Conservation (phyloP, 2,113 vertebrate species). For the Oryzias javanicus region DNA sequence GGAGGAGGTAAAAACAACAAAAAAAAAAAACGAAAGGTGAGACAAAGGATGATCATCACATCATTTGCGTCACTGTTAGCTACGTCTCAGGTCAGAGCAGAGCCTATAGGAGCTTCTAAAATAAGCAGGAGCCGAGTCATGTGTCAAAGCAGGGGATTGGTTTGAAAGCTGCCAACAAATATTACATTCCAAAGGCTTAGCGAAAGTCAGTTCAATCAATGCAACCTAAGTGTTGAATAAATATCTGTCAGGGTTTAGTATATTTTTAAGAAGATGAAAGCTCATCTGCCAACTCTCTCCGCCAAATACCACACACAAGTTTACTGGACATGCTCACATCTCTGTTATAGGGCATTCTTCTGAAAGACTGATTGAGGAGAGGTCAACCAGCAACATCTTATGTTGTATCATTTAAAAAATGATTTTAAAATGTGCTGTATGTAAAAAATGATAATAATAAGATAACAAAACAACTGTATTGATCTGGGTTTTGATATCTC, state of each 20-base stretch:
- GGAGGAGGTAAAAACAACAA: constrained; percentile 6
- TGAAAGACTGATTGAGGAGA: constrained; percentile 53
- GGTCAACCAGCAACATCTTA: constrained; percentile 67
- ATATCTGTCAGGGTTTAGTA: constrained; percentile 51
- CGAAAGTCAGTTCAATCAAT: constrained; percentile 50
- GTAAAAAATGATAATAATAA: constrained; percentile 21
- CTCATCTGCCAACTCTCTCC: constrained; percentile 13
- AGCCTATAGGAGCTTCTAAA: constrained; percentile 51
- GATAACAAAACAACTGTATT: constrained; percentile 45
- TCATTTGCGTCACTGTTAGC: constrained; percentile 61
- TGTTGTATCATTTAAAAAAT: constrained; percentile 59
- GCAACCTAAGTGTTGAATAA: constrained; percentile 31
- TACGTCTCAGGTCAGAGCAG: constrained; percentile 64
- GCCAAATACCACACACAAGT: constrained; percentile 29
- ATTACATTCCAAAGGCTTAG: constrained; percentile 67
- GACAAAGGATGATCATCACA: constrained; percentile 60
- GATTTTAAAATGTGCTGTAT: constrained; percentile 65
- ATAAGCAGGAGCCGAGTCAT: constrained; percentile 48
- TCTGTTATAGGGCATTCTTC: constrained; percentile 55
- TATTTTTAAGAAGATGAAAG: constrained; percentile 37
- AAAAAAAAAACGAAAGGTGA: constrained; percentile 38
- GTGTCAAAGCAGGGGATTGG: constrained; percentile 27
- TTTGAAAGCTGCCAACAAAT: constrained; percentile 38
- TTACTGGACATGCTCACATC: constrained; percentile 33
- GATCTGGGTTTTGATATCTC: constrained; percentile 66